These are phyloP conservation scores for Catamblyrhynchus diadema DNA, from an alignment of 2,797 vertebrate species.

Conservation along the genomic window DNA sequence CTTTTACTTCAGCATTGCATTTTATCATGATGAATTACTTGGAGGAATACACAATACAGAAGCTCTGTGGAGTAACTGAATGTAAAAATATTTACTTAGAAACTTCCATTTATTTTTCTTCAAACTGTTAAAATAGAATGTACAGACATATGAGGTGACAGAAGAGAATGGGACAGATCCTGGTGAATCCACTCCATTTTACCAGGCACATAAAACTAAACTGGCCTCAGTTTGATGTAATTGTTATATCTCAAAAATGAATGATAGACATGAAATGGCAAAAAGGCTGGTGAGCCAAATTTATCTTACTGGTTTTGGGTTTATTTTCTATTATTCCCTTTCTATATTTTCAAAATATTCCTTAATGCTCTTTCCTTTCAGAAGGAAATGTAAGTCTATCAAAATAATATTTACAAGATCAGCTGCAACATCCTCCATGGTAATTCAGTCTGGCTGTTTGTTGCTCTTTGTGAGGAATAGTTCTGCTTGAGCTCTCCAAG, in stretches of 20 bases:
- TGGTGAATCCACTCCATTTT: background rate
- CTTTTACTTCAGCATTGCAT: background rate
- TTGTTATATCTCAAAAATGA: background rate
- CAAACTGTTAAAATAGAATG: background rate
- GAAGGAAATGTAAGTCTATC: conserved; percentile 22
- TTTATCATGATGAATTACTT: background rate
- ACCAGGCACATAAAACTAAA: background rate
- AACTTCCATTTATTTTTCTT: background rate
- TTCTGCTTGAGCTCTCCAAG: background rate
- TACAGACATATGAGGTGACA: background rate
- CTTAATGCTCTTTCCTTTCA: conserved; percentile 9
- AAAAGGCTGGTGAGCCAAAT: background rate
- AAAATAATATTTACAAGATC: conserved; percentile 33
- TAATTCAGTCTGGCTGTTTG: background rate
- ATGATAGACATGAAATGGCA: background rate
- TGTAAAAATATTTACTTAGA: background rate
- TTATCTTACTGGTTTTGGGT: background rate
- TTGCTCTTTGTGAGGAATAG: background rate
- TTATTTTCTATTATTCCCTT: background rate
- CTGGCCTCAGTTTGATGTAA: background rate
- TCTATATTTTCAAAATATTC: background rate
- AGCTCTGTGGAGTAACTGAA: background rate
- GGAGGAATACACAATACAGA: background rate
- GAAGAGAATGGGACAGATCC: background rate
- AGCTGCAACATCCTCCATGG: background rate